Base-by-base conservation (phyloP, 1,140 invertebrate species). In the Episyrphus balteatus region DNA sequence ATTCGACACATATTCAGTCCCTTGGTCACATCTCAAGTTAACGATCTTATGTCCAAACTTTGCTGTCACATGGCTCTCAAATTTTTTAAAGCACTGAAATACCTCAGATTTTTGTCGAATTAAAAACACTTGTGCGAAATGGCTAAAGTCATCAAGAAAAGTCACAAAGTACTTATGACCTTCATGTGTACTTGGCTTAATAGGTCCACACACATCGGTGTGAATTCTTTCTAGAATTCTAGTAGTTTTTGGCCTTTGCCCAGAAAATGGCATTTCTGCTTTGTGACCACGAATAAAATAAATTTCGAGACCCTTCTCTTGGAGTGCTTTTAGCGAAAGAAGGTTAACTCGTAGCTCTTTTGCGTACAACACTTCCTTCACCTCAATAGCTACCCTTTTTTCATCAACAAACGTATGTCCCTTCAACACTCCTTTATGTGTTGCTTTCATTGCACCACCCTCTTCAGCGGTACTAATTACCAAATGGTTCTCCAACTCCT, bases 1-100 rank as follows among this genome's bases (percentile, higher is more conserved):
- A 11, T 38, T 40, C n/a, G 44, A 40, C 5, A 31, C 18, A 26
- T 51, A 54, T 46, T 54, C 52, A 13, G 46, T 37, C 3, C 48
- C 39, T 34, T n/a, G 9, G 33, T 34, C 33, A 10, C n/a, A 34
- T 34, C 33, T 34, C 48, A 31, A 71, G 65, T 18, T 60, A 57
- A 36, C 70, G 62, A 34, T 34, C 33, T n/a, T 34, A 34, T n/a
- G n/a, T 10, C n/a, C n/a, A 34, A 34, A 34, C n/a, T 34, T 34
- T 34, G 33, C n/a, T 10, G 33, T 10, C 9, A 34, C 33, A 9
- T 10, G n/a, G 9, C 33, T 9, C 9, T 9, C 33, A 34, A 10
- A 34, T 9, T 34, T 34, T n/a, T 34, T 34, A 34, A 34, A 34
- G 9, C 9, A 10, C 33, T 9, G 9, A 34, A 34, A 34, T n/a